Evolutionary conservation across 2,888 invertebrate genomes (phyloP), one percentile per base, ranked within the genome.

Genomic region (Cephonodes hylas): DNA sequence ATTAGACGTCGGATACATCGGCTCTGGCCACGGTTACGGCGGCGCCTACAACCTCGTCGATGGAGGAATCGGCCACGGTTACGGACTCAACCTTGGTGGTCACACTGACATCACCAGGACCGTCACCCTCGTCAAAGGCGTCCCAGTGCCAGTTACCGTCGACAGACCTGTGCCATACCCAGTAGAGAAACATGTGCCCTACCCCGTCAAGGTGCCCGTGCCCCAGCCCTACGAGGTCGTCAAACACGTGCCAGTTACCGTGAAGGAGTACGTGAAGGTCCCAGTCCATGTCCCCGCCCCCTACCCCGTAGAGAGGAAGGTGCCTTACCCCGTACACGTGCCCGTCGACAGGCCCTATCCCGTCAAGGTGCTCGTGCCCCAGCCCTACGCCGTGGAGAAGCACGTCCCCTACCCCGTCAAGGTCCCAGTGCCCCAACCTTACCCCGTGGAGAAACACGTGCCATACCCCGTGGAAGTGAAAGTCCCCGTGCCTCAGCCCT

Each of bases 351-450:
- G 95, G 84, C 96, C 96, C 64, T 95, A 95, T 84, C 96, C 96
- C 78, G 96, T 96, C 74, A 96, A 96, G 89, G 96, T 96, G 61
- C 91, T 93, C 62, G 96, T 96, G 62, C 96, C 96, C 64, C 96
- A 96, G 76, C 96, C 96, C 71, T 96, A 96, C 89, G 96, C 96
- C 68, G 96, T 96, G 18, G 96, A 96, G 85, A 96, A 96, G 84
- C 94, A 94, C 81, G 85, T 96, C 13, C 96, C 94, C 38, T 94
- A 94, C 82, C 96, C 96, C 73, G 95, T 96, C 15, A 95, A 96
- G 91, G 95, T 96, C 57, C 95, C 93, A 65, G 95, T 96, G 63
- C 96, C 96, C 72, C 94, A 94, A 73, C 96, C 96, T 73, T 96
- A 96, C 91, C 96, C 96, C 77, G 96, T 96, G 71, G 95, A 95